A percentile compares a stretch with the other conserved stretches of the same genome.
Conservation (phyloP, 1,140 invertebrate species). For the Brachionus rubens region DNA sequence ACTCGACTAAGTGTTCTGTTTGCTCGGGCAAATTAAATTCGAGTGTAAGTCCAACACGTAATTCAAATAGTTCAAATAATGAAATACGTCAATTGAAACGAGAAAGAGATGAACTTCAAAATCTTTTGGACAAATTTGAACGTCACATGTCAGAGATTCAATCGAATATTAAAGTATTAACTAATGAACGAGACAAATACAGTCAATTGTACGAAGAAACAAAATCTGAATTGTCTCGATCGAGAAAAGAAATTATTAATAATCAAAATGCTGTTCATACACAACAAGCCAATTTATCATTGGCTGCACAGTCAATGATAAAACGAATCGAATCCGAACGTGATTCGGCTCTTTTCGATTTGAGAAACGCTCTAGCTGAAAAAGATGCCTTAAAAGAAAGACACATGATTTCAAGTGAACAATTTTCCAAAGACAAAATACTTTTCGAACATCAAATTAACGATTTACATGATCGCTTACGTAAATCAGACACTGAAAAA, state of each 20-base stretch:
- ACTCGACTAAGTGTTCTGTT: constrained; percentile 47
- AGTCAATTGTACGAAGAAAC: constrained; percentile 58
- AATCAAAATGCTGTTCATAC: neutral
- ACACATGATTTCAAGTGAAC: constrained; percentile 51
- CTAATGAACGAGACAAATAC: constrained; percentile 58
- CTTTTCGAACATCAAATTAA: constrained; percentile 58
- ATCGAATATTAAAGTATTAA: constrained; percentile 59
- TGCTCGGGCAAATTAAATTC: constrained; percentile 46
- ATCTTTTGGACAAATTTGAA: constrained; percentile 60
- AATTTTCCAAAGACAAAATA: constrained; percentile 57
- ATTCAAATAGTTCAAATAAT: too few species aligned
- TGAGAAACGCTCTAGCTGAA: constrained; percentile 56
- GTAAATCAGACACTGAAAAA: constrained; percentile 32
- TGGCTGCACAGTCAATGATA: constrained; percentile 59
- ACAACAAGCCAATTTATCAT: constrained; percentile 55
- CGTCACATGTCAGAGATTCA: constrained; percentile 60
- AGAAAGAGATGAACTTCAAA: constrained; percentile 59
- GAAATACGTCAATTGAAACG: constrained; percentile 53
- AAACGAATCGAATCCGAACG: constrained; percentile 59
- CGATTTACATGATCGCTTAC: constrained; percentile 50
- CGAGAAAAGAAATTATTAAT: constrained; percentile 2
- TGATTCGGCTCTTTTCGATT: constrained; percentile 56
- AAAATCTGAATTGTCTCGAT: neutral
- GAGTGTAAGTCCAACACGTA: neutral
- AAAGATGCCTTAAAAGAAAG: constrained; percentile 58